Base-by-base conservation (phyloP, 2,797 vertebrate species). In the Eidolon dupreanum region DNA sequence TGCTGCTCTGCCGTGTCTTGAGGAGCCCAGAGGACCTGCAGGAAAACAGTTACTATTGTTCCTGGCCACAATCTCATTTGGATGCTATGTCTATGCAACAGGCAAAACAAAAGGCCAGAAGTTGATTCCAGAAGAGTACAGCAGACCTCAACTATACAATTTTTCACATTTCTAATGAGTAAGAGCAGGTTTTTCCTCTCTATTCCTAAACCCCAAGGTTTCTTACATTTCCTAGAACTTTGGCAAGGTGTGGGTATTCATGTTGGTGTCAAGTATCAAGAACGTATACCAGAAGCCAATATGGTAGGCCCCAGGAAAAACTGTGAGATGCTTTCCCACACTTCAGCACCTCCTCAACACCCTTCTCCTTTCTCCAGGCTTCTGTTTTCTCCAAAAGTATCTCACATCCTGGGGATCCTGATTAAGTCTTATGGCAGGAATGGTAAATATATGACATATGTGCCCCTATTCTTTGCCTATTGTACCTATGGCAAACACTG, bases 101-200 rank as follows among this genome's bases (percentile, higher is more conserved):
- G 61, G 61, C 85, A 95, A 97, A 96, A 95, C 88, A 90, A 95
- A 93, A 85, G 68, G 53, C 73, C 90, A 88, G 49, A 81, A 84
- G 73, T 74, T 73, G 33, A 59, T 93, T 94, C 77, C 90, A 96
- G 85, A 86, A 84, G 49, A 96, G 55, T 96, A 94, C n/a, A 68
- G 66, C 61, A 92, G 57, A 92, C 57, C 55, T 59, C 57, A 70
- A 82, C 41, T 65, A 59, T 71, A 78, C 24, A 85, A 82, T 88
- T 81, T 94, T 92, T 94, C 63, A 93, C 26, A 85, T 92, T 92
- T 82, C 63, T 77, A 94, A 93, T 88, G 57, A 95, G 31, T 46
- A 88, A 93, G 28, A 41, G 49, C 49, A 51, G 33, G 3, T 77
- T 57, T 86, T 95, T 81, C 71, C 53, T 81, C 83, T 74, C 49